These are phyloP conservation scores for Agrypnus murinus DNA, from an alignment of 2,888 invertebrate genomes.

Conservation along the genomic window DNA sequence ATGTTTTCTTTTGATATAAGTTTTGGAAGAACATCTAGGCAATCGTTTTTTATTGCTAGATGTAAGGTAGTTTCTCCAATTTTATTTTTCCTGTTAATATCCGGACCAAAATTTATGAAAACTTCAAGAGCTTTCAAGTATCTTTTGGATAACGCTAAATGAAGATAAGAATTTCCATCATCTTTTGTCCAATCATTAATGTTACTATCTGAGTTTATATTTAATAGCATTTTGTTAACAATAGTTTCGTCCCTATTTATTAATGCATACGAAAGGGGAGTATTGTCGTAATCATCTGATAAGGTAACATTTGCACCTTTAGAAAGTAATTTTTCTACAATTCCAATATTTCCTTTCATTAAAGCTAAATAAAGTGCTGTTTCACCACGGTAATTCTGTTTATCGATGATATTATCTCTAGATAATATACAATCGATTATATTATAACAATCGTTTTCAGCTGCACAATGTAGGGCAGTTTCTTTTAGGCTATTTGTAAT, in stretches of 20 bases:
- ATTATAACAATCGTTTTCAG: neutral
- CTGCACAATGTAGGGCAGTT: neutral
- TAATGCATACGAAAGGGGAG: neutral
- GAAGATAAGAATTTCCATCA: neutral
- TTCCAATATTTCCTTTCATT: neutral
- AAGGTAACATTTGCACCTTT: neutral
- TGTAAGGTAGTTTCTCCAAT: neutral
- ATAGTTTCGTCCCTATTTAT: neutral
- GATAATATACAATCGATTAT: neutral
- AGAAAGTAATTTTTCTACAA: neutral
- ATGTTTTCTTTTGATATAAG: constrained; percentile 1
- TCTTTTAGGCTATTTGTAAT: neutral
- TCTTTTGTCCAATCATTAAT: neutral
- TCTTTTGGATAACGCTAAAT: neutral
- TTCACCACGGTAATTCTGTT: neutral
- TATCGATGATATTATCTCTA: neutral
- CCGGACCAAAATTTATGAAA: neutral
- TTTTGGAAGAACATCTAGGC: neutral
- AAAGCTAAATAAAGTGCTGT: constrained; percentile 1
- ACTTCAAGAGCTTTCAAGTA: neutral
- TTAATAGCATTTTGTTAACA: neutral
- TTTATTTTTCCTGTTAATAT: constrained; percentile 9
- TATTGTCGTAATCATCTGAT: neutral
- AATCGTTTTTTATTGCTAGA: neutral
- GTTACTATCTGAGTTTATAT: neutral